These are phyloP conservation scores for Puma concolor DNA, from an alignment of 2,113 vertebrate species.

Conservation along the genomic window DNA sequence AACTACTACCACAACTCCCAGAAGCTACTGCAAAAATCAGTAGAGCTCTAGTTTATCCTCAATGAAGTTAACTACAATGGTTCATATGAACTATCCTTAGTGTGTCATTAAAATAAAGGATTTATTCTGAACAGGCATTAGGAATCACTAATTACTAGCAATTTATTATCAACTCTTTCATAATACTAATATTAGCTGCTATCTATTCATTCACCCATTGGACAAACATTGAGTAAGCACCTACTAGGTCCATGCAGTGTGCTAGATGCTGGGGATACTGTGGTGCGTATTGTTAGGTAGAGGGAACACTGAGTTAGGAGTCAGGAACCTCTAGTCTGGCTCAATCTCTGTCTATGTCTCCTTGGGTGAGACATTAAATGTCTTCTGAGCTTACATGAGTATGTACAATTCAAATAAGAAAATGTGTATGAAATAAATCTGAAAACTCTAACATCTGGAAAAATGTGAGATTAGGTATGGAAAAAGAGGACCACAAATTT, in stretches of 20 bases:
- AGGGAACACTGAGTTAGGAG: background rate
- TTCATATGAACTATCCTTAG: slow-evolving; percentile 56
- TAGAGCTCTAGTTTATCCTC: slow-evolving; percentile 57
- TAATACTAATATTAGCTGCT: slow-evolving; percentile 25
- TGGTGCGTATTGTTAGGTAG: background rate
- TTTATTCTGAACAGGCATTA: slow-evolving; percentile 35
- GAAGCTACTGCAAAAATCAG: slow-evolving; percentile 66
- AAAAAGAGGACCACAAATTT: background rate
- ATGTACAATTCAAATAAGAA: slow-evolving; percentile 27
- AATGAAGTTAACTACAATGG: slow-evolving; percentile 40
- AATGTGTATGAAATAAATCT: background rate
- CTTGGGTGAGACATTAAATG: slow-evolving; percentile 3
- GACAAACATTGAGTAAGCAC: background rate
- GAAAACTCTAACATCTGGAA: slow-evolving; percentile 15
- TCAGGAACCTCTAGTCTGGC: background rate
- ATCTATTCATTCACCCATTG: slow-evolving; percentile 23
- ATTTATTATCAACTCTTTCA: slow-evolving; percentile 43
- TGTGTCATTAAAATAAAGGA: slow-evolving; percentile 57
- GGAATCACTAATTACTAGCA: slow-evolving; percentile 45
- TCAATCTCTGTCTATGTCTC: background rate
- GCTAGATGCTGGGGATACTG: background rate
- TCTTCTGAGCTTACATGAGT: slow-evolving; percentile 4
- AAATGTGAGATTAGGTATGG: background rate
- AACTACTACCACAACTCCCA: slow-evolving; percentile 4
- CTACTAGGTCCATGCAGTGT: background rate